phyloP scores from a whole-genome alignment of 2,888 invertebrate genomes.

The Eremobia ochroleuca region DNA sequence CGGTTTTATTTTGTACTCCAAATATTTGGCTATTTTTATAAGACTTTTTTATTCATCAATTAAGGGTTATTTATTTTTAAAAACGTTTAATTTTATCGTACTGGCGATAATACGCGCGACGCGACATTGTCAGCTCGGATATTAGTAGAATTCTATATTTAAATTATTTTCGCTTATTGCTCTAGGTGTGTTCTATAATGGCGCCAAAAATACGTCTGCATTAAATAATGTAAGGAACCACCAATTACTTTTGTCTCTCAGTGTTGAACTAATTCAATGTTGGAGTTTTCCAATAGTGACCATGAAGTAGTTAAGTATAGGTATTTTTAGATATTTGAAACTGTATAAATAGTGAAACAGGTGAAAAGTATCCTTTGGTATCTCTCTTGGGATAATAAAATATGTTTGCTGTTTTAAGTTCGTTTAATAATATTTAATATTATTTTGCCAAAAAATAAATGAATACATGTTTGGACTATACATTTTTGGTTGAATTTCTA shows the following conservation, averaged over 20 bases:
- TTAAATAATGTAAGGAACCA: conserved; percentile 15
- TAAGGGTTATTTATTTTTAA: conserved; percentile 66
- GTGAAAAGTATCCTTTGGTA: conserved; percentile 36
- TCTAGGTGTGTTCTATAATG: conserved; percentile 76
- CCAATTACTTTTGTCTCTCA: conserved; percentile 17
- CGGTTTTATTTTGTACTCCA: conserved; percentile 39
- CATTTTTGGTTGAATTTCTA: neutral
- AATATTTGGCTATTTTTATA: conserved; percentile 23
- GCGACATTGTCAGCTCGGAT: conserved; percentile 86
- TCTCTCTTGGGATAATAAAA: neutral
- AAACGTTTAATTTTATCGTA: conserved; percentile 69
- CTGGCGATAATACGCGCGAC: conserved; percentile 81
- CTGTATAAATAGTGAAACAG: conserved; percentile 36
- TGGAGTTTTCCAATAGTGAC: conserved; percentile 20
- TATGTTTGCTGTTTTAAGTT: neutral
- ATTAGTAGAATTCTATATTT: conserved; percentile 81
- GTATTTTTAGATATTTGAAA: conserved; percentile 39
- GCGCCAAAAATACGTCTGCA: conserved; percentile 7
- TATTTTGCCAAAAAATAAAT: neutral
- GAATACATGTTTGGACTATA: neutral
- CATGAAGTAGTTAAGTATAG: conserved; percentile 37
- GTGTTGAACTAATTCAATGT: conserved; percentile 36
- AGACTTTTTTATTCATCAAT: conserved; percentile 28
- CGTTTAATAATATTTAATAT: neutral
- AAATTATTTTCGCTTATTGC: conserved; percentile 73